Base-by-base conservation (phyloP, 2,888 invertebrate species). In the Drosophila birchii region DNA sequence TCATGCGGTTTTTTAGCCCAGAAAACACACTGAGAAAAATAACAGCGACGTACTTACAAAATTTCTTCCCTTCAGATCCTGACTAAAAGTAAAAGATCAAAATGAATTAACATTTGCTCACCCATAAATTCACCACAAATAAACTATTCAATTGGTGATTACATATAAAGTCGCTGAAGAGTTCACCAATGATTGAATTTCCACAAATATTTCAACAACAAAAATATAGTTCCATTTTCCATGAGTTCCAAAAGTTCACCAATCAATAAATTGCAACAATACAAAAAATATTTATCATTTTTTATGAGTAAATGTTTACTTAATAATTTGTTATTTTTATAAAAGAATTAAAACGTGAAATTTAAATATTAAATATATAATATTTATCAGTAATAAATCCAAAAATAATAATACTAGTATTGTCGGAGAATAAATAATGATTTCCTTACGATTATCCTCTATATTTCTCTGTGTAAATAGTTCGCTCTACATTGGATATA, bases 401-500 rank as follows among this genome's bases (percentile, higher is more conserved):
- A 18, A 41, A 4, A 5, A 41, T 20, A 41, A 2, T 5, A 5
- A 5, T 5, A 41, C 18, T 11, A 18, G 18, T 41, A 7, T 3
- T n/a, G 16, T 26, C 26, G 26, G 3, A 14, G 12, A 5, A 4
- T 3, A 36, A 14, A 36, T n/a, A n/a, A n/a, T n/a, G n/a, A n/a
- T n/a, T n/a, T n/a, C 9, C n/a, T 18, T 16, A 11, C 18, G 5
- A 0, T 18, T 41, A 18, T 36, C 53, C 41, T 55, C 56, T n/a
- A n/a, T n/a, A n/a, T n/a, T 26, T 23, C 41, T 5, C 41, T 4
- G 32, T 60, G 57, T 60, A 43, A 55, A 60, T 60, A 55, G 60
- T 69, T 73, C 67, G 69, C 70, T 70, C 55, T 29, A 51, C 20
- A 53, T 74, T 69, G 57, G 43, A 69, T 69, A 39, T 69, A 44